Conservation (phyloP, 2,113 vertebrate genomes). For the Zosterops lateralis region DNA sequence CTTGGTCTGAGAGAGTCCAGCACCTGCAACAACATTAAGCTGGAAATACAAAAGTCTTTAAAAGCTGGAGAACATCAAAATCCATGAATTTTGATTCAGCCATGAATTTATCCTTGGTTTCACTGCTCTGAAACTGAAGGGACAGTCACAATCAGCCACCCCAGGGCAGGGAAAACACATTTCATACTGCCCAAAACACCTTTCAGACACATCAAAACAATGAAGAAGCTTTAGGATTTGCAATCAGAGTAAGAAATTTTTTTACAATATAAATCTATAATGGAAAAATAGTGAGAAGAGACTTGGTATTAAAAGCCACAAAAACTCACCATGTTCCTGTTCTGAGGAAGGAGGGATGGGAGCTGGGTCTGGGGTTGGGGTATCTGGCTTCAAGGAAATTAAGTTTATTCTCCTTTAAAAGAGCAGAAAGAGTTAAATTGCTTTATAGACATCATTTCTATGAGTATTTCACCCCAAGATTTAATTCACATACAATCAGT, state of each 20-base stretch:
- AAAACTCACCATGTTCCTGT: slow-evolving; percentile 80
- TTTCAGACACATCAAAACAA: not conserved
- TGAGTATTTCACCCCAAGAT: not conserved
- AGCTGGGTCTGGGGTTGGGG: slow-evolving; percentile 20
- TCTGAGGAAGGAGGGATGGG: slow-evolving; percentile 63
- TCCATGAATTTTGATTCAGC: too few relatives aligned
- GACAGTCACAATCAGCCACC: not conserved
- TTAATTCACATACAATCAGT: not conserved
- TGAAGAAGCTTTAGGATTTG: not conserved
- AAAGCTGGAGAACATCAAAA: not conserved
- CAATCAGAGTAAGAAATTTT: not conserved
- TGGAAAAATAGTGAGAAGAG: not conserved
- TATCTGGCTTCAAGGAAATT: slow-evolving; percentile 75
- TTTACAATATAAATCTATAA: not conserved
- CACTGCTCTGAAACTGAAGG: not conserved
- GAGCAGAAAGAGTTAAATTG: not conserved
- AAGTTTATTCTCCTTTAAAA: slow-evolving; percentile 86
- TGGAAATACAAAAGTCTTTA: not conserved
- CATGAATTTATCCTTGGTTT: not conserved
- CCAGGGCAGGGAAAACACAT: not conserved
- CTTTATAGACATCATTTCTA: not conserved
- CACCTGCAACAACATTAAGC: not conserved
- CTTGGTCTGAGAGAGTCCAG: not conserved
- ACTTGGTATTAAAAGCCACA: not conserved
- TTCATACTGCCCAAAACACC: not conserved